phyloP scores from a whole-genome alignment of 2,113 vertebrate species.

The Xiphophorus couchianus region DNA sequence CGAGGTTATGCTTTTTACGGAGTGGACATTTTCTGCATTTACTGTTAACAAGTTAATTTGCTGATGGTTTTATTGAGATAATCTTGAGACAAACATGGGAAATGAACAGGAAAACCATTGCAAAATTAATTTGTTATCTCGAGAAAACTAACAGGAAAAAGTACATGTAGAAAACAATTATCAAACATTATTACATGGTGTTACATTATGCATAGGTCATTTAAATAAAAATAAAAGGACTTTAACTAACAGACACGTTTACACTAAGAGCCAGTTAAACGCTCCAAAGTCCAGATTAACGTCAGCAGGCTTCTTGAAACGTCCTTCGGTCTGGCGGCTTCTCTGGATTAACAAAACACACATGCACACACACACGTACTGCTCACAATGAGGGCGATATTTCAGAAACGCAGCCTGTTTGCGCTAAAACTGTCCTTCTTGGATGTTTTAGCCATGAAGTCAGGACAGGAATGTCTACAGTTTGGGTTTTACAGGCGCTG shows the following conservation, averaged over 20 bases:
- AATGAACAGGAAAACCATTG: too few relatives aligned
- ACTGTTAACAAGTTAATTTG: too few relatives aligned
- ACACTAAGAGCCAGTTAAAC: neutral
- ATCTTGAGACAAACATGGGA: too few relatives aligned
- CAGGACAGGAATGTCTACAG: neutral
- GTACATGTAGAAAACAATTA: too few relatives aligned
- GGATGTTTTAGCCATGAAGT: constrained; percentile 1
- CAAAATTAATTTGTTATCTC: too few relatives aligned
- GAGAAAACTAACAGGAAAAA: too few relatives aligned
- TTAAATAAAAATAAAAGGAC: neutral
- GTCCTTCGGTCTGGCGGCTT: neutral
- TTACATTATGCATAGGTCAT: too few relatives aligned
- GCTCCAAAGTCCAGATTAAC: neutral
- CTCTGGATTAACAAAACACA: neutral
- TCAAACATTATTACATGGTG: neutral
- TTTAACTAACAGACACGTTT: neutral
- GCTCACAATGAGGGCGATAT: neutral
- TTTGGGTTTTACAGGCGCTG: constrained; percentile 19
- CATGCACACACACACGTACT: neutral
- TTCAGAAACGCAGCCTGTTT: constrained; percentile 6
- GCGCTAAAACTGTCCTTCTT: neutral
- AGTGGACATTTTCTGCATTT: too few relatives aligned
- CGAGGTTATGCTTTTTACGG: too few relatives aligned
- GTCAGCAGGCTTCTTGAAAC: neutral
- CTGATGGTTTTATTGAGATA: too few relatives aligned